Conservation (phyloP, 2,888 invertebrate genomes). For the Synanthedon vespiformis region DNA sequence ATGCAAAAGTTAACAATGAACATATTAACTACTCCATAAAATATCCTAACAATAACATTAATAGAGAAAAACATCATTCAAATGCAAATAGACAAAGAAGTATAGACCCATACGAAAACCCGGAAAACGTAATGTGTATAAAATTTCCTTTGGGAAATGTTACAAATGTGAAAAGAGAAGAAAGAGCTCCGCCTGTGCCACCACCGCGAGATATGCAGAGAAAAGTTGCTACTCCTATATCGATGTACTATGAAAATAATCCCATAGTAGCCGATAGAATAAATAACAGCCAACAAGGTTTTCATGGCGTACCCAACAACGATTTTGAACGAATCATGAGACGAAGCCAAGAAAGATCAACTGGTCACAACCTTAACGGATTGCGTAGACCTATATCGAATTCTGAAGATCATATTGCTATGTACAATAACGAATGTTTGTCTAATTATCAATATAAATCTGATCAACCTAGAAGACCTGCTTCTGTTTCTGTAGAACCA, state of each 20-base stretch:
- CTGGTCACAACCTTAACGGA: constrained; percentile 56
- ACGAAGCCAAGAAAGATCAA: constrained; percentile 55
- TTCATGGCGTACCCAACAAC: constrained; percentile 57
- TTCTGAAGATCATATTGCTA: constrained; percentile 65
- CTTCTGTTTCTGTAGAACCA: constrained; percentile 64
- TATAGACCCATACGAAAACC: constrained; percentile 44
- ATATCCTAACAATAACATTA: constrained; percentile 44
- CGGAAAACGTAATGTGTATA: constrained; percentile 57
- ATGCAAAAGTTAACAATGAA: constrained; percentile 67
- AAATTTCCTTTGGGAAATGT: constrained; percentile 67
- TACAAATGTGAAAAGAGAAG: constrained; percentile 49
- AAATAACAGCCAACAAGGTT: constrained; percentile 29
- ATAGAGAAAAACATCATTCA: constrained; percentile 45
- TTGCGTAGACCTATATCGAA: constrained; percentile 59
- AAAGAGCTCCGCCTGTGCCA: constrained; percentile 78
- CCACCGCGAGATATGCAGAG: constrained; percentile 83
- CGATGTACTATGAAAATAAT: constrained; percentile 63
- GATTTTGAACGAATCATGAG: constrained; percentile 63
- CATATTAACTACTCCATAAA: constrained; percentile 65
- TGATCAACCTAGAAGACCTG: constrained; percentile 58
- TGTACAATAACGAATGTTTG: constrained; percentile 58
- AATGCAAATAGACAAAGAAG: constrained; percentile 50
- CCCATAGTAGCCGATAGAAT: constrained; percentile 38
- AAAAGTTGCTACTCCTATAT: constrained; percentile 63
- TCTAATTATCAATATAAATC: constrained; percentile 35